Conservation (phyloP, 2,113 vertebrate species). For the Vidua chalybeata region DNA sequence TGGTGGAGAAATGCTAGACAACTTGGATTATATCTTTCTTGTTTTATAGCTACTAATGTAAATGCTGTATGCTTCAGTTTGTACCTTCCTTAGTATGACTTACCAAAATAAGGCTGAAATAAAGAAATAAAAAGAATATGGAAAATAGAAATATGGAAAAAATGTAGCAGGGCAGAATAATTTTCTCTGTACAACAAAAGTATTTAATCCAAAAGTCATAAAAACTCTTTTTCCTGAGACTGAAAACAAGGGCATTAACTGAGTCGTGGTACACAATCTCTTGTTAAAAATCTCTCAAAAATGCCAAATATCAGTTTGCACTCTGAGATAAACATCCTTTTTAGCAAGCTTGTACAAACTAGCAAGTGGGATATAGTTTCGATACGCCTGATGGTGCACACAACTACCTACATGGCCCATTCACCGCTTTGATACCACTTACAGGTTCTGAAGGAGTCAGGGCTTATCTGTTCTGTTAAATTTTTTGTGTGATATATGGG, state of each 20-base stretch:
- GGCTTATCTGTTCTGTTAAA: not conserved
- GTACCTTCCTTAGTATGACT: not conserved
- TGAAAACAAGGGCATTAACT: not conserved
- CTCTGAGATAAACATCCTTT: not conserved
- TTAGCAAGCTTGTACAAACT: not conserved
- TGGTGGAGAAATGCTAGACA: not conserved
- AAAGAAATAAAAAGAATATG: not conserved
- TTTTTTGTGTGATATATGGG: not conserved
- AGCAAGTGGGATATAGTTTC: not conserved
- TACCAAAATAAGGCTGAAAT: not conserved
- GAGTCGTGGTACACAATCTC: not conserved
- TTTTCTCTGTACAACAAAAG: not conserved
- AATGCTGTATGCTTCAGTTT: not conserved
- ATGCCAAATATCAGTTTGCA: not conserved
- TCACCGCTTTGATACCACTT: not conserved
- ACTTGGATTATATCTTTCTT: not conserved
- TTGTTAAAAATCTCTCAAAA: not conserved
- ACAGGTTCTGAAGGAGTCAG: not conserved
- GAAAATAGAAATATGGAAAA: not conserved
- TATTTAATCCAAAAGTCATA: not conserved
- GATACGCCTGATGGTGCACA: not conserved
- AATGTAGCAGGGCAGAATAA: not conserved
- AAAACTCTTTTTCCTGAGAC: not conserved
- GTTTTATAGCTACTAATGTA: not conserved
- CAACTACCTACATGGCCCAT: rapidly evolving